Evolutionary conservation across 2,888 invertebrate genomes (phyloP).

Genomic region (Branchellion lobata): DNA sequence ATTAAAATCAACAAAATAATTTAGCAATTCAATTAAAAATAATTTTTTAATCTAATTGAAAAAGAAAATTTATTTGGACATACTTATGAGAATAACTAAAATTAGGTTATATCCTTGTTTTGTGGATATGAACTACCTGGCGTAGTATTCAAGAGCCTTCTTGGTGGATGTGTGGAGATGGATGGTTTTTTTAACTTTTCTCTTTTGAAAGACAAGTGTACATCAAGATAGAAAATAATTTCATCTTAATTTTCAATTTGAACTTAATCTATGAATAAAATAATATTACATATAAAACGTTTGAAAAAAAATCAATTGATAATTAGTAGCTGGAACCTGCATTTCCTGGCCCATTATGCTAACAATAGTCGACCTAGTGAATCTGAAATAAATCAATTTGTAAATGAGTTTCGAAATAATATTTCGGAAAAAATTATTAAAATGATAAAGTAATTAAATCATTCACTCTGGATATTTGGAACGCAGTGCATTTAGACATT

Average conservation of each 20-base stretch:
- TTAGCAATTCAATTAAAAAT: too few relatives aligned
- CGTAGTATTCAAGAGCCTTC: constrained; percentile 46
- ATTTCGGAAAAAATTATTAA: neutral
- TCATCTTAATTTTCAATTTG: too few relatives aligned
- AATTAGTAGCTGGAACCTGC: constrained; percentile 50
- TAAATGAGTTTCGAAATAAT: neutral
- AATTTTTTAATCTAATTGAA: too few relatives aligned
- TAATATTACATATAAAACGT: too few relatives aligned
- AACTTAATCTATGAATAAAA: too few relatives aligned
- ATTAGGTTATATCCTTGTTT: too few relatives aligned
- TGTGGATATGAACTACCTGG: constrained; percentile 42
- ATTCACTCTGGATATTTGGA: neutral
- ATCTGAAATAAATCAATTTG: too few relatives aligned
- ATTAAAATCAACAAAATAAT: too few relatives aligned
- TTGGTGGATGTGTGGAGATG: constrained; percentile 42
- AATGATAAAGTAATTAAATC: neutral
- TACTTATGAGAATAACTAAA: too few relatives aligned
- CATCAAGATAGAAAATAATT: too few relatives aligned
- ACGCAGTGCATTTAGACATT: neutral
- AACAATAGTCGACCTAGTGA: constrained; percentile 45
- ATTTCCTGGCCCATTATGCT: constrained; percentile 51
- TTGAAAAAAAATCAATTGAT: constrained; percentile 4
- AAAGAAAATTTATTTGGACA: too few relatives aligned
- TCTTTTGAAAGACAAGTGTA: too few relatives aligned
- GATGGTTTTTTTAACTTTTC: constrained; percentile 43